Evolutionary conservation across 2,888 invertebrate species (phyloP).

Genomic region (Sceliomorpha sp.): DNA sequence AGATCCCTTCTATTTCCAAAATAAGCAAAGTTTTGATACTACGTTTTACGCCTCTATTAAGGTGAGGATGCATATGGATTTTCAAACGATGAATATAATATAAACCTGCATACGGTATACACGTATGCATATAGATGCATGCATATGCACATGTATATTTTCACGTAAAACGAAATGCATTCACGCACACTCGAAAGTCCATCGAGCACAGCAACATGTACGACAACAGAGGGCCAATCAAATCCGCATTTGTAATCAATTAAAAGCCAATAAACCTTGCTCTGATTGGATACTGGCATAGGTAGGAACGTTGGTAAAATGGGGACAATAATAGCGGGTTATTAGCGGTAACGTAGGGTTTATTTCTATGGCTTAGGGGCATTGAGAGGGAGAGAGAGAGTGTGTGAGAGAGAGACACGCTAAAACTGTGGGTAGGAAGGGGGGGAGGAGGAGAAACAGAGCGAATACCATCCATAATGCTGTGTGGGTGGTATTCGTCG

Average conservation of each 20-base stretch:
- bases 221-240: constrained; percentile 71
- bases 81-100: constrained; percentile 7
- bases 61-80: constrained; percentile 13
- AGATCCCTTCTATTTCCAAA: no score
- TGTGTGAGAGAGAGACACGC: constrained; percentile 29
- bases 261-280: constrained; percentile 78
- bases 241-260: constrained; percentile 79
- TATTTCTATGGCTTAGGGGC: constrained; percentile 65
- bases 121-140: constrained; percentile 25
- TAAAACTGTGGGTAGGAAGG: no score
- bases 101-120: not conserved
- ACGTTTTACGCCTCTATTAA: constrained; percentile 1
- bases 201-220: constrained; percentile 50
- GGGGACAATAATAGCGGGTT: constrained; percentile 76
- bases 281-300: constrained; percentile 73
- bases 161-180: constrained; percentile 37
- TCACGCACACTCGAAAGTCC: constrained; percentile 50
- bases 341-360: constrained; percentile 73
- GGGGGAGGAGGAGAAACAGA: constrained; percentile 34
- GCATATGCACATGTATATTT: no score
- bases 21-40: no score
- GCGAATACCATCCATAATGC: constrained; percentile 29
- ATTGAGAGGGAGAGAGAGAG: constrained; percentile 36
- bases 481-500: constrained; percentile 16
- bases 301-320: constrained; percentile 69